Percentiles rank a stretch among this genome's conserved stretches.
phyloP scores from a whole-genome alignment of 2,888 invertebrate species.

The Doris montereyensis region DNA sequence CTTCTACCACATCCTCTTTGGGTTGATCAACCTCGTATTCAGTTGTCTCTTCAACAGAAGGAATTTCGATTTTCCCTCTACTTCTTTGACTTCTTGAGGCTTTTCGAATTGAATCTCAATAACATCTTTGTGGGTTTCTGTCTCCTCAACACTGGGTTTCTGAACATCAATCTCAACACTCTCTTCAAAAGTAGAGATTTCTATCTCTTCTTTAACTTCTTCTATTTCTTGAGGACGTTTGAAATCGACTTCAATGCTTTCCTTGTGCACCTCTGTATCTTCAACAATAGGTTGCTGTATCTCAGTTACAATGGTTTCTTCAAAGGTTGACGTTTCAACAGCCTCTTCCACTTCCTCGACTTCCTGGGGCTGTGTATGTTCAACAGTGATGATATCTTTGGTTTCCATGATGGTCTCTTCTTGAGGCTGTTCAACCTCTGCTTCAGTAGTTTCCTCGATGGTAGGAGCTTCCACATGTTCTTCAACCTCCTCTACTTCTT shows the following conservation, averaged over 20 bases:
- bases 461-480: slow-evolving; percentile 41
- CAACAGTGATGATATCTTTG: slow-evolving; percentile 36
- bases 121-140: no score
- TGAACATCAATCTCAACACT: no score
- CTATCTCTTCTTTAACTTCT: no score
- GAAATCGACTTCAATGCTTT: slow-evolving; percentile 38
- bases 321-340: slow-evolving; percentile 30
- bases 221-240: slow-evolving; percentile 34
- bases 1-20: no score
- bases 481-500: slow-evolving; percentile 41
- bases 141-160: no score
- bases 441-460: slow-evolving; percentile 43
- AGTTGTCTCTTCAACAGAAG: no score
- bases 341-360: slow-evolving; percentile 43
- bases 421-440: slow-evolving; percentile 38
- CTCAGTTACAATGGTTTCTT: slow-evolving; percentile 28
- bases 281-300: slow-evolving; percentile 36
- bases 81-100: no score
- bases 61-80: no score
- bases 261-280: slow-evolving; percentile 31
- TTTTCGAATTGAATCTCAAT: no score
- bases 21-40: no score
- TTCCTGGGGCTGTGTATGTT: slow-evolving; percentile 40
- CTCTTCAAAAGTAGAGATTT: no score
- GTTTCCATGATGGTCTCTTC: slow-evolving; percentile 43